Base-by-base conservation (phyloP, 2,888 invertebrate species). In the Dasypogon diadema region DNA sequence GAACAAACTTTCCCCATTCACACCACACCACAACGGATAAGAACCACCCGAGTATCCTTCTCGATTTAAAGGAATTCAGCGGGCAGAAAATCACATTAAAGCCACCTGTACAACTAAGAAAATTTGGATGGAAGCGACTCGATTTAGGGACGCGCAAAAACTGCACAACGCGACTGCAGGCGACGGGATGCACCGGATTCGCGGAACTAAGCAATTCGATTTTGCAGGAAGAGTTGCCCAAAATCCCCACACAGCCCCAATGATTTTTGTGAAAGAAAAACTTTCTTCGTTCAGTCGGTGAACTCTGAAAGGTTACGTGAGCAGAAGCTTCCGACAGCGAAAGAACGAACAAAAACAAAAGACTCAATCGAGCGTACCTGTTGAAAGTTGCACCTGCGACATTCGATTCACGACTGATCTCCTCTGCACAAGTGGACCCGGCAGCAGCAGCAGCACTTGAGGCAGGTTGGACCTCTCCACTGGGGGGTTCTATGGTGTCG, bases 321-420 rank as follows among this genome's bases (percentile, higher is more conserved):
- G 18, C 37, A 18, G 34, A 14, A 34, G 37, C 5, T 34, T 42
- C 42, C 48, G 68, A 51, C 51, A 34, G 8, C 2, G 16, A 18
- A 30, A 16, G n/a, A 34, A 26, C 54, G 70, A 34, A 51, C 18
- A 42, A 73, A 55, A 73, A 73, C 8, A 54, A 70, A 65, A 51
- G 21, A 51, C 18, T 58, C 18, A 60, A 65, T 34, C 22, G 12
- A 74, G 77, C 74, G 75, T 79, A 79, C 79, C 79, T 79, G 77
- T 75, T 77, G 58, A 65, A 34, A 75, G 77, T 77, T 73, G 75
- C 79, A 79, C 79, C 79, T 75, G 77, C 74, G 68, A 77, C 77
- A 76, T 60, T 63, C 65, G 75, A 63, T 82, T 83, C 83, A 84
- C 85, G 83, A 84, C 70, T 70, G 70, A 70, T 54, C 70, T 68